A percentile compares a stretch with the other conserved stretches of the same genome.
Evolutionary conservation across 2,113 vertebrate genomes (phyloP).

Genomic region (Cyprichromis sp.): DNA sequence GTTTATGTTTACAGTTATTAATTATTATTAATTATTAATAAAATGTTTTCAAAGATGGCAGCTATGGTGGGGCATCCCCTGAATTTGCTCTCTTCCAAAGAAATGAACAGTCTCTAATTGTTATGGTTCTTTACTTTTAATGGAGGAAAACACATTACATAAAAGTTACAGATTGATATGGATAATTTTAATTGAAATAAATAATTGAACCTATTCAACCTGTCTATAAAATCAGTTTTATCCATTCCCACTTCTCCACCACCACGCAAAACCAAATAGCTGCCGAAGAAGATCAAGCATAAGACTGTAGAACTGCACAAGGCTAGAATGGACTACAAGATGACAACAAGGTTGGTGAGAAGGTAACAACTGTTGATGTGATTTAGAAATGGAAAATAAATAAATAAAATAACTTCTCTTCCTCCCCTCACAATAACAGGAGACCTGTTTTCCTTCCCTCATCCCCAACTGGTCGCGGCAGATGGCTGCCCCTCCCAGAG

Average conservation of each 20-base stretch:
- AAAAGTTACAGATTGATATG: neutral
- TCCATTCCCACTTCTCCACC: neutral
- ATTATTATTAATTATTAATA: neutral
- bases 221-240: neutral
- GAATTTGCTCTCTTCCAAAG: neutral
- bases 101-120: neutral
- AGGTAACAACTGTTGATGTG: neutral
- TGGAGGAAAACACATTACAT: neutral
- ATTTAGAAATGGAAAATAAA: neutral
- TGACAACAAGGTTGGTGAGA: neutral
- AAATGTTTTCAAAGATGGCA: neutral
- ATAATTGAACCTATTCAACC: neutral
- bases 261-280: neutral
- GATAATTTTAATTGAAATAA: neutral
- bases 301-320: neutral
- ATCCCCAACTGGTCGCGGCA: accelerated
- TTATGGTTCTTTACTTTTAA: neutral
- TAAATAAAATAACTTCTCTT: neutral
- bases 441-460: neutral
- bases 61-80: neutral
- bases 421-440: neutral
- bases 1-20: neutral
- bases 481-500: accelerated
- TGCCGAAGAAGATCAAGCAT: neutral
- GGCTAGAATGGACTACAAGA: neutral